Conservation (phyloP, 2,113 vertebrate genomes). For the Oncorhynchus kisutch region DNA sequence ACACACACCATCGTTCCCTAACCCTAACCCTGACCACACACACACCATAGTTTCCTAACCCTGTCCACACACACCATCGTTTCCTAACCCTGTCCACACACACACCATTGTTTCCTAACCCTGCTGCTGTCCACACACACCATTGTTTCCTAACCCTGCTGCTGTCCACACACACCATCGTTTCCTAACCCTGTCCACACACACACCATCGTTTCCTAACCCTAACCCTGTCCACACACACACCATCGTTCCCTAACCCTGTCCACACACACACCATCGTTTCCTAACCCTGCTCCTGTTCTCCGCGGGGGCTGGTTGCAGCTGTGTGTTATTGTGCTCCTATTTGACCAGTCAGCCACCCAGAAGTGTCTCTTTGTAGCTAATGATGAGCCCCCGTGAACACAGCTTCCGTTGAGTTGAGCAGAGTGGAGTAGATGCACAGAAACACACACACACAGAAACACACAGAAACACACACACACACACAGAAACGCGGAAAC, state of each 20-base stretch:
- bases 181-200: background rate
- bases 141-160: background rate
- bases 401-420: constrained; percentile 54
- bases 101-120: too few species aligned
- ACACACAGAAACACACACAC: background rate
- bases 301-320: background rate
- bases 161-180: background rate
- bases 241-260: background rate
- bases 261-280: background rate
- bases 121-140: too few species aligned
- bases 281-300: background rate
- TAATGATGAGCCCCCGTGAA: constrained; percentile 54
- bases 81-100: background rate
- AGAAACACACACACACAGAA: constrained; percentile 10
- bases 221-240: background rate
- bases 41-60: background rate
- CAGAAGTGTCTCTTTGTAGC: constrained; percentile 61
- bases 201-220: too few species aligned
- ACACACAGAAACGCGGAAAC: too few species aligned
- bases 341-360: constrained; percentile 57
- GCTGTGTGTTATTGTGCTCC: background rate
- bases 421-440: constrained; percentile 55
- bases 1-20: too few species aligned
- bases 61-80: background rate
- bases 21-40: background rate